These are phyloP conservation scores for Oscheius sp. DNA, from an alignment of 1,140 invertebrate species.

Conservation along the genomic window DNA sequence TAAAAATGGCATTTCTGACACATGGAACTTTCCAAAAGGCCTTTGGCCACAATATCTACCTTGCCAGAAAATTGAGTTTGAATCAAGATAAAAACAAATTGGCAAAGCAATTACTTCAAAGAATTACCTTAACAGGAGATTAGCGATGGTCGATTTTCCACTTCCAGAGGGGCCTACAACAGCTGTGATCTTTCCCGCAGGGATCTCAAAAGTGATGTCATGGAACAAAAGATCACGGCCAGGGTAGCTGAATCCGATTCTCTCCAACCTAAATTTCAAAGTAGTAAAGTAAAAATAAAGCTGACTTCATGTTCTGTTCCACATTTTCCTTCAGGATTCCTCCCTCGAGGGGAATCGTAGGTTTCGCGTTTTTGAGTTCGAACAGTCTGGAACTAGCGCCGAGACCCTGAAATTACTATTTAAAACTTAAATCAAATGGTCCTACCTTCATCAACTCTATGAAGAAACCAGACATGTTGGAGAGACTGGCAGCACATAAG, in stretches of 20 bases:
- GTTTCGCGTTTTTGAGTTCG: conserved; percentile 80
- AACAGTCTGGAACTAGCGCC: conserved; percentile 84
- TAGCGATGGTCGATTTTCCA: conserved; percentile 65
- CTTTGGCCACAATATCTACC: no score
- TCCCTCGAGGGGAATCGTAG: conserved; percentile 68
- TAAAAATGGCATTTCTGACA: no score
- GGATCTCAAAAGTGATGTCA: conserved; percentile 62
- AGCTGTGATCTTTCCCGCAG: conserved; percentile 63
- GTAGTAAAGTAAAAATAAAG: not conserved
- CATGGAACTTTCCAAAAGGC: no score
- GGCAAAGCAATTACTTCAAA: no score
- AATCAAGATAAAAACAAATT: no score
- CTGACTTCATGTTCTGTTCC: conserved; percentile 64
- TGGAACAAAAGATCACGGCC: conserved; percentile 65
- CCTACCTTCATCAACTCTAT: conserved; percentile 78
- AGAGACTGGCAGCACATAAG: conserved; percentile 49
- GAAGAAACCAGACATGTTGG: conserved; percentile 77
- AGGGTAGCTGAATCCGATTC: conserved; percentile 69
- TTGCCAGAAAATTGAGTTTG: no score
- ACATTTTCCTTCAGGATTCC: conserved; percentile 64
- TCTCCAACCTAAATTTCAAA: conserved; percentile 57
- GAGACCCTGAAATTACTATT: conserved; percentile 66
- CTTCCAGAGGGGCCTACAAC: conserved; percentile 66
- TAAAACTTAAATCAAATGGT: not conserved
- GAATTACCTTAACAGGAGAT: conserved; percentile 61